Conservation (phyloP, 1,140 invertebrate genomes). For the Drosophila insularis region DNA sequence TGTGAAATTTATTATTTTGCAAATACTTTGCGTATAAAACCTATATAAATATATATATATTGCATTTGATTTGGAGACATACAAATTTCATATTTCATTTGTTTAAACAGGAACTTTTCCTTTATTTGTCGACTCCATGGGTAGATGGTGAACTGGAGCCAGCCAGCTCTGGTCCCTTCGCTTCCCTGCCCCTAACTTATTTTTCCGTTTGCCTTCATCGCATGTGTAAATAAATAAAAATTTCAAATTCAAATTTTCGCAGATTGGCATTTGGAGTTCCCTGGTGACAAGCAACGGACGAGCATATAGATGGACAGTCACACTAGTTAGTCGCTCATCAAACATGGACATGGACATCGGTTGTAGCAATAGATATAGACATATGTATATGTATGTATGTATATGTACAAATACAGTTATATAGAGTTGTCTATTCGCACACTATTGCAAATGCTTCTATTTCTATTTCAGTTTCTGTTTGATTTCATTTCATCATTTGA, state of each 20-base stretch:
- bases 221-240: conserved; percentile 75
- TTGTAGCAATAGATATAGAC: conserved; percentile 10
- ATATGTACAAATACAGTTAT: too few relatives aligned
- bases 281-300: conserved; percentile 38
- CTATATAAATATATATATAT: conserved; percentile 6
- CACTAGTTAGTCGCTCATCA: conserved; percentile 69
- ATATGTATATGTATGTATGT: too few relatives aligned
- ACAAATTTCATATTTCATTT: conserved; percentile 64
- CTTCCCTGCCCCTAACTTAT: neutral
- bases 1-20: neutral
- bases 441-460: conserved; percentile 34
- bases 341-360: conserved; percentile 56
- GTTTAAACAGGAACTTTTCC: conserved; percentile 62
- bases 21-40: neutral
- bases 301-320: conserved; percentile 23
- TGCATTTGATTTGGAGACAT: conserved; percentile 39
- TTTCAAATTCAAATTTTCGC: conserved; percentile 78
- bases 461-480: conserved; percentile 70
- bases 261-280: conserved; percentile 66
- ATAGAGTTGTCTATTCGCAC: conserved; percentile 28
- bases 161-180: conserved; percentile 2
- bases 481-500: conserved; percentile 79
- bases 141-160: neutral
- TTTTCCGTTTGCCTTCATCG: conserved; percentile 12
- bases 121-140: neutral